These are phyloP conservation scores for Lithophane leautieri DNA, from an alignment of 2,888 invertebrate genomes.

Conservation along the genomic window DNA sequence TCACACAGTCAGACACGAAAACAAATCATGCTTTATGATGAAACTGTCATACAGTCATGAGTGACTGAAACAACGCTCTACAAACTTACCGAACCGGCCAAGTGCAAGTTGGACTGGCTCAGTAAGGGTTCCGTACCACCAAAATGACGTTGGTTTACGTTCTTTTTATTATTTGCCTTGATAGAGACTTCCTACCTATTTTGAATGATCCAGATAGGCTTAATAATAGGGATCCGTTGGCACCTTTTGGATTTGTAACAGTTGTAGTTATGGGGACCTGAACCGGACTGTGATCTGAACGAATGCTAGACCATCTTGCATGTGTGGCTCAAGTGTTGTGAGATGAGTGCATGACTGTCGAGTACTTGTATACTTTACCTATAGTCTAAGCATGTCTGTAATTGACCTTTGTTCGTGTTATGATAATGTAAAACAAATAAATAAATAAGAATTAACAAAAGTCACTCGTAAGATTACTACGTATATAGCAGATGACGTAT, in stretches of 20 bases:
- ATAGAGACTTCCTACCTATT: too few relatives aligned
- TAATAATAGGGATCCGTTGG: background rate
- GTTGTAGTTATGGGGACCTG: too few relatives aligned
- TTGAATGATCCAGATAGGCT: too few relatives aligned
- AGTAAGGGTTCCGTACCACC: background rate
- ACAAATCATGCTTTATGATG: too few relatives aligned
- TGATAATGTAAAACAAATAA: background rate
- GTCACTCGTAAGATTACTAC: background rate
- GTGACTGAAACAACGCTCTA: too few relatives aligned
- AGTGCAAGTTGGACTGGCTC: too few relatives aligned
- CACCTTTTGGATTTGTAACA: background rate
- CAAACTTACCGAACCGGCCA: too few relatives aligned
- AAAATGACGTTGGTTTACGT: background rate
- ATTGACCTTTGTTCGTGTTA: background rate
- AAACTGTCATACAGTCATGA: too few relatives aligned
- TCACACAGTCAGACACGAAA: too few relatives aligned
- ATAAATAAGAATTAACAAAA: background rate
- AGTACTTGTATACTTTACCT: background rate
- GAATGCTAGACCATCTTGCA: background rate
- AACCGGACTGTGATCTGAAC: background rate
- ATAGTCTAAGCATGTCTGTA: background rate
- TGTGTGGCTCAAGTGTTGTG: background rate
- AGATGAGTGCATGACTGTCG: too few relatives aligned
- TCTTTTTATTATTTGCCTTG: too few relatives aligned
- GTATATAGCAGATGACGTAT: background rate